Base-by-base conservation (phyloP, 1,140 invertebrate species). In the Ctenoplectra terminalis region DNA sequence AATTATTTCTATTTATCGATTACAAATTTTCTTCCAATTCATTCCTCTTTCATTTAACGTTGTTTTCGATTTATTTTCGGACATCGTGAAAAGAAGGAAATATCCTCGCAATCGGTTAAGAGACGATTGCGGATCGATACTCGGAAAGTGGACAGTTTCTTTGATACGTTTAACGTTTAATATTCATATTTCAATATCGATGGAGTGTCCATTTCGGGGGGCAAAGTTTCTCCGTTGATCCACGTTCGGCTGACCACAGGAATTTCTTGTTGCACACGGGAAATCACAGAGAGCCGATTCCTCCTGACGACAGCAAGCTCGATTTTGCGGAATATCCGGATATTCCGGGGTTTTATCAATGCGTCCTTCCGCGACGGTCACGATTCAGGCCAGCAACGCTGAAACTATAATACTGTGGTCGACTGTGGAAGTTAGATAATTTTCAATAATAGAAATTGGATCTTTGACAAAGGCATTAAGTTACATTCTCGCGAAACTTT, bases 181-280 rank as follows among this genome's bases (percentile, higher is more conserved):
- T 76, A 86, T 77, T 77, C 46, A 58, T 82, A 67, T 71, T 66
- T n/a, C 26, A 34, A n/a, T 29, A 15, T 37, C 52, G 54, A 67
- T 81, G 50, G 48, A 85, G 73, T 40, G 81, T 63, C 48, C 66
- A 50, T 72, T 50, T 31, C 29, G 52, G 6, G 60, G 26, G 56
- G 34, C 54, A 56, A 85, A 76, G 79, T 73, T 85, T 86, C 73
- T 73, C 70, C 56, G 64, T 78, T 64, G 69, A 61, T 43, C n/a
- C 66, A 11, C 31, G 26, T 74, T 74, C 52, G 63, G 69, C 79
- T 78, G 73, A 86, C 69, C 79, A n/a, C 40, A 48, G 69, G 71
- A 52, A 82, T 86, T 82, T 78, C 79, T 85, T 85, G 74, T 82
- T 61, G 43, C 73, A 37, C 31, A 54, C 60, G 20, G 34, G 54